Evolutionary conservation across 2,113 vertebrate species (phyloP).

Genomic region (Rhea americana): DNA sequence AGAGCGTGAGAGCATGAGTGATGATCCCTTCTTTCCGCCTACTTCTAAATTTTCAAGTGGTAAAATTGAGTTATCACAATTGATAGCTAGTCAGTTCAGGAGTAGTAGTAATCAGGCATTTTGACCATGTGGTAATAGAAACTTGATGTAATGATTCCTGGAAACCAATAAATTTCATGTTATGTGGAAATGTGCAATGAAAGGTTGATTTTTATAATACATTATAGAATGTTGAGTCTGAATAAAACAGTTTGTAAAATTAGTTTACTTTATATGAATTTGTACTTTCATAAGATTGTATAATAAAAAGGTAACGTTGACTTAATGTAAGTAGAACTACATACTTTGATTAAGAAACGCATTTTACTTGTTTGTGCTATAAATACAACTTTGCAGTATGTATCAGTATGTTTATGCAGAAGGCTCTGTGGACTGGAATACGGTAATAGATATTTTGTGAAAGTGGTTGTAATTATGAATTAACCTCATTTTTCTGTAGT

Average conservation of each 20-base stretch:
- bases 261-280: slow-evolving; percentile 49
- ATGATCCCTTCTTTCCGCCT: background rate
- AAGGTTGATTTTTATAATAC: slow-evolving; percentile 64
- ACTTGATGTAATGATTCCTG: slow-evolving; percentile 20
- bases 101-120: background rate
- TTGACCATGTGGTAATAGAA: background rate
- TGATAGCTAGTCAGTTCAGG: background rate
- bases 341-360: slow-evolving; percentile 37
- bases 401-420: background rate
- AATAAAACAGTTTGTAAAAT: slow-evolving; percentile 43
- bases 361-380: slow-evolving; percentile 30
- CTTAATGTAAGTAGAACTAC: slow-evolving; percentile 9
- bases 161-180: slow-evolving; percentile 41
- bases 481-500: background rate
- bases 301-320: slow-evolving; percentile 33
- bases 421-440: background rate
- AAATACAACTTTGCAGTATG: background rate
- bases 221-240: slow-evolving; percentile 14
- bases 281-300: slow-evolving; percentile 37
- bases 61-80: slow-evolving; percentile 1
- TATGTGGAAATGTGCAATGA: slow-evolving; percentile 64
- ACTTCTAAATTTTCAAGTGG: background rate
- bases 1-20: background rate
- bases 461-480: slow-evolving; percentile 11
- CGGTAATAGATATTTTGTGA: background rate